phyloP scores from a whole-genome alignment of 2,797 vertebrate genomes.

The Manis crassicaudata region DNA sequence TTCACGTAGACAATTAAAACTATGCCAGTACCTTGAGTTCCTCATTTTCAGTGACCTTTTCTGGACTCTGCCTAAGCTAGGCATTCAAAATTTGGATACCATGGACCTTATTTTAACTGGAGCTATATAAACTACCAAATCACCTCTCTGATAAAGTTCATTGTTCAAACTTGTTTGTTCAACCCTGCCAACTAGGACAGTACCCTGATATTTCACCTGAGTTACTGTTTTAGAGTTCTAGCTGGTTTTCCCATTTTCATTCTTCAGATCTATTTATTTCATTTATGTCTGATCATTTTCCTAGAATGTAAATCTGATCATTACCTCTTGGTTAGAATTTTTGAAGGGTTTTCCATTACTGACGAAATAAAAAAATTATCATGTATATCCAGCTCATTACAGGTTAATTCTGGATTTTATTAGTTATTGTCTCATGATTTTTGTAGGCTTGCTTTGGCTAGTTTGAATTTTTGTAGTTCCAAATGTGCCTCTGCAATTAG shows the following conservation, averaged over 20 bases:
- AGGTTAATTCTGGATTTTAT: background rate
- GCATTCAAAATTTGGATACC: background rate
- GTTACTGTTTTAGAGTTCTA: background rate
- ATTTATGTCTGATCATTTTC: constrained; percentile 5
- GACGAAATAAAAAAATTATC: constrained; percentile 13
- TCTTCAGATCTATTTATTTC: background rate
- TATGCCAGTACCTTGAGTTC: background rate
- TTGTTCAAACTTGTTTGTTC: background rate
- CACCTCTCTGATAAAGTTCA: background rate
- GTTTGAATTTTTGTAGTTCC: background rate
- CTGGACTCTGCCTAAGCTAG: background rate
- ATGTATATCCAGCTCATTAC: background rate
- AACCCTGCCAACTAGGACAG: background rate
- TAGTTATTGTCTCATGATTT: background rate
- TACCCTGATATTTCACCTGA: background rate
- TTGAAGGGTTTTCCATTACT: background rate
- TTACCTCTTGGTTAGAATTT: constrained; percentile 12
- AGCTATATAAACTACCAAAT: background rate
- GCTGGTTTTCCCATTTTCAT: background rate
- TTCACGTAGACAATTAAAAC: background rate
- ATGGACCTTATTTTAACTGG: background rate
- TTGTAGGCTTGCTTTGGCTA: constrained; percentile 26
- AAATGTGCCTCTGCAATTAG: background rate
- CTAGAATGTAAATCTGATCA: background rate
- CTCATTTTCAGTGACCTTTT: background rate